Base-by-base conservation (phyloP, 2,113 vertebrate genomes). In the Bos taurus region DNA sequence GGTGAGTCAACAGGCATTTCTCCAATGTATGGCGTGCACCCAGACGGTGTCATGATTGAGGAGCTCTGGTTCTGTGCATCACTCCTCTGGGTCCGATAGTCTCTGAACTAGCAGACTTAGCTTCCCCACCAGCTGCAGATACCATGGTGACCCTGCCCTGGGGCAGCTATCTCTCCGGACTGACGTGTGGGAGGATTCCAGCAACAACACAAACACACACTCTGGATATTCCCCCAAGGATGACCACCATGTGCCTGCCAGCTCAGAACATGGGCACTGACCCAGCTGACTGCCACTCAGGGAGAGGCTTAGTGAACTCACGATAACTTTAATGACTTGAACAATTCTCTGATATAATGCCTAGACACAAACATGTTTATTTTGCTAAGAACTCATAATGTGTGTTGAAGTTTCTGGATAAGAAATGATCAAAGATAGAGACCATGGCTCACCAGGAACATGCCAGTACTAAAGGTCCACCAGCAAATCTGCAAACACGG, bases 1-100 rank as follows among this genome's bases (percentile, higher is more conserved):
- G 15, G 43, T 71, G 91, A 96, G 77, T 90, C 85, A 92, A 86
- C 40, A 95, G 94, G 93, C 93, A 23, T 33, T 54, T 94, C 93
- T 97, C 92, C 94, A 92, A 2, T 48, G 74, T 28, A 23, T 28
- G 54, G 77, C 56, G 4, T 7, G 33, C 2, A 52, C 81, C 59
- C 94, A 96, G 90, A 64, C 11, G 0, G 28, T 17, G 5, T 56
- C 57, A 57, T 90, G 74, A 87, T 21, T 48, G 64, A 97, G 78
- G 67, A 95, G 57, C 43, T 93, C 59, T 11, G 33, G 40, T 81
- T 94, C 64, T 9, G 0, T 28, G 62, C 40, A 11, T 16, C 10
- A 0, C 16, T 92, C 62, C 90, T 77, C 85, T 46, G 28, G 88
- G 28, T 86, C 71, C 78, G 13, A 89, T 1, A 14, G 33, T 71